Percentiles rank a stretch among this genome's conserved stretches.
phyloP scores from a whole-genome alignment of 2,797 vertebrate species.

The Squalus acanthias region DNA sequence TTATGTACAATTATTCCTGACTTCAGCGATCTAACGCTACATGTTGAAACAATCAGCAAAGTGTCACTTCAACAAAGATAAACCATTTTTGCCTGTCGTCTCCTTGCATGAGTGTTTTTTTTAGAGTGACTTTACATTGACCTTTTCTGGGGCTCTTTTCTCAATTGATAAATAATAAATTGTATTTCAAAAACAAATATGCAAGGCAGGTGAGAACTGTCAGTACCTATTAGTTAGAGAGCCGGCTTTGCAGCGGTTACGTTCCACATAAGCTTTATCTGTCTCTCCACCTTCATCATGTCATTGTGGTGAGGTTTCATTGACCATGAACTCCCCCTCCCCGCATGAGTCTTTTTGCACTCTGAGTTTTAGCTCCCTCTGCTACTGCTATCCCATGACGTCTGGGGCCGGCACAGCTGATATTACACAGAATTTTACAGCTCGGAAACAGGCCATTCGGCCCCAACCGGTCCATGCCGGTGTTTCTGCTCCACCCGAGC shows the following conservation, averaged over 20 bases:
- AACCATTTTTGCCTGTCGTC: conserved; percentile 29
- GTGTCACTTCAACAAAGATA: not conserved
- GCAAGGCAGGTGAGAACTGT: conserved; percentile 18
- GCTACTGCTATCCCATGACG: not conserved
- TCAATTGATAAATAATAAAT: conserved; percentile 37
- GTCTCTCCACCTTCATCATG: not conserved
- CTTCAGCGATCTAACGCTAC: not conserved
- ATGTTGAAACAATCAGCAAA: conserved; percentile 16
- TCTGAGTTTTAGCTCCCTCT: not conserved
- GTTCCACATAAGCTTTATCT: not conserved
- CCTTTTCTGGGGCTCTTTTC: not conserved
- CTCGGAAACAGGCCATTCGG: not conserved
- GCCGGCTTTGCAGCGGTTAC: not conserved
- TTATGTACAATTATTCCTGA: not conserved
- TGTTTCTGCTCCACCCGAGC: not conserved
- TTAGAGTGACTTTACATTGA: conserved; percentile 27
- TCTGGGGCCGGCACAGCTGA: too few relatives aligned
- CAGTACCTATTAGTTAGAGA: conserved; percentile 16
- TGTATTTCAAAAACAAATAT: conserved; percentile 25
- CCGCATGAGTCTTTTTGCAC: too few relatives aligned
- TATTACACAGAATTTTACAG: not conserved
- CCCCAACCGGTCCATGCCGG: not conserved
- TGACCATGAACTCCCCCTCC: not conserved
- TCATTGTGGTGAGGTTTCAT: not conserved
- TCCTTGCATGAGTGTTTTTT: conserved; percentile 5